Base-by-base conservation (phyloP, 2,888 invertebrate genomes). In the Cremastinae sp. region DNA sequence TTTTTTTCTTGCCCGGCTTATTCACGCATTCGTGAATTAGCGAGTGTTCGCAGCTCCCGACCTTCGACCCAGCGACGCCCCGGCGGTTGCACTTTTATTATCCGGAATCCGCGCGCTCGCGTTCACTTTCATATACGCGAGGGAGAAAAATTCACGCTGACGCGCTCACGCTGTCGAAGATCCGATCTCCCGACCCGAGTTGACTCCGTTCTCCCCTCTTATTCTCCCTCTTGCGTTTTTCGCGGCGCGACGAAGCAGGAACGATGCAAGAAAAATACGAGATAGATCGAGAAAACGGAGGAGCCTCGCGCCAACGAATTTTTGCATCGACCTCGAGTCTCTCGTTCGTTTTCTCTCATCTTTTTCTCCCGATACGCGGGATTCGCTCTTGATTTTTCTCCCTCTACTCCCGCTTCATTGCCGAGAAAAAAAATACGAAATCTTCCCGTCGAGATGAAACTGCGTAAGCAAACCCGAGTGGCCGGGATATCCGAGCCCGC, bases 21-120 rank as follows among this genome's bases (percentile, higher is more conserved):
- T 28, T 28, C 28, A 28, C 28, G 28, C 28, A n/a, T n/a, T 28
- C 5, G 28, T 28, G 28, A 28, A 28, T 28, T 28, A 28, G 28
- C 28, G 28, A 28, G 5, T 28, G 2, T 28, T 28, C 28, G 28
- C 28, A 28, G 34, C 54, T 62, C 61, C 41, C 51, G 71, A 75
- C 28, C 71, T 71, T 51, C 56, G 62, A 73, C 73, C 73, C 43
- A 8, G 61, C 49, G 61, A 75, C 75, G 75, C 71, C 66, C 66
- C 66, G 75, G 51, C 66, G 62, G 71, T 62, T 72, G 66, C 62
- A 72, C 65, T 71, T n/a, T n/a, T n/a, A n/a, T n/a, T 71, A 61
- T 54, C 49, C 14, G 58, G 47, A 51, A 62, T 36, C 38, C 72
- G 72, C 49, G 20, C 22, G 20, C 12, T 28, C 28, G 28, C 28